These are phyloP conservation scores for Eristalis pertinax DNA, from an alignment of 2,888 invertebrate genomes.

Conservation along the genomic window DNA sequence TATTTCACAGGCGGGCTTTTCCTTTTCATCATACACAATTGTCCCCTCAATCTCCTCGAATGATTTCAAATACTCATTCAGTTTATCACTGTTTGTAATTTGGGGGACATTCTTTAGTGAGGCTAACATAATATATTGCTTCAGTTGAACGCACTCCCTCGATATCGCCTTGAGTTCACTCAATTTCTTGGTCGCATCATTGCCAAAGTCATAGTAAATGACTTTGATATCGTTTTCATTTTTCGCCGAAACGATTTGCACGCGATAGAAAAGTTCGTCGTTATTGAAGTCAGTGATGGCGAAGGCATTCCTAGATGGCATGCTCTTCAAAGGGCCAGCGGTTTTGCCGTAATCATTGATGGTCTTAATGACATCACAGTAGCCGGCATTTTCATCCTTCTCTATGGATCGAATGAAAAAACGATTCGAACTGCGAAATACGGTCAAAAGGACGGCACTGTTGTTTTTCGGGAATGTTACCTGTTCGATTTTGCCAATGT, in stretches of 20 bases:
- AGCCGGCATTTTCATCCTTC: constrained; percentile 43
- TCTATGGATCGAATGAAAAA: constrained; percentile 63
- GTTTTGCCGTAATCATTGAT: constrained; percentile 60
- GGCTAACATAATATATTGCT: constrained; percentile 49
- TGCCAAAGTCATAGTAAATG: constrained; percentile 68
- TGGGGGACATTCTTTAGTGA: constrained; percentile 52
- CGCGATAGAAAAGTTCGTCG: constrained; percentile 64
- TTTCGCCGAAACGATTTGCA: constrained; percentile 53
- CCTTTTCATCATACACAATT: constrained; percentile 36
- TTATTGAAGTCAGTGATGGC: constrained; percentile 62
- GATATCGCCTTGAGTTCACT: constrained; percentile 68
- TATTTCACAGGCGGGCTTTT: constrained; percentile 16
- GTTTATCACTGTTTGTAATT: constrained; percentile 26
- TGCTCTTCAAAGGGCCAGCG: constrained; percentile 35
- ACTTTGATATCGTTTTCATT: constrained; percentile 60
- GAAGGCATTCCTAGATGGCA: constrained; percentile 56
- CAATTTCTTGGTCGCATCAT: constrained; percentile 47
- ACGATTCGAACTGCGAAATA: constrained; percentile 64
- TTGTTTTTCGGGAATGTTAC: constrained; percentile 55
- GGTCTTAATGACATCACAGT: constrained; percentile 27
- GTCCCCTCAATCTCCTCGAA: constrained; percentile 66
- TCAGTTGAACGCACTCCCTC: constrained; percentile 51
- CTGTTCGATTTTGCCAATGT: constrained; percentile 23
- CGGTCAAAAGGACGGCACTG: constrained; percentile 45
- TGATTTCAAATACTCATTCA: constrained; percentile 46